Conservation (phyloP, 1,140 invertebrate genomes). For the Drosophila ogumai region DNA sequence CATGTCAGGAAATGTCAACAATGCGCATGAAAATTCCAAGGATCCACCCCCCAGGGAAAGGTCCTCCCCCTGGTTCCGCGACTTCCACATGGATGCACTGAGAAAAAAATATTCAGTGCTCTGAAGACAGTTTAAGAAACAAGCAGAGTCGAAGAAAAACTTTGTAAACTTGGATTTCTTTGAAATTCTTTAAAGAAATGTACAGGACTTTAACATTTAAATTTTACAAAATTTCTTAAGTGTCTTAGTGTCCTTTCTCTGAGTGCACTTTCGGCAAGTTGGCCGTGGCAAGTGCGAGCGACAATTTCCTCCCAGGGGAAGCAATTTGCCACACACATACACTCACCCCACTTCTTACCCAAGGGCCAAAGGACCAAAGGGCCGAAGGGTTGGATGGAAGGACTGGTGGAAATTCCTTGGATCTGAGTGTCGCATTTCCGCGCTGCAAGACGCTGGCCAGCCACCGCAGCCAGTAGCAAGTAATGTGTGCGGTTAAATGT, state of each 20-base stretch:
- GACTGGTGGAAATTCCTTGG: constrained; percentile 50
- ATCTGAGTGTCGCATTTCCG: constrained; percentile 58
- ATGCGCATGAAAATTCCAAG: constrained; percentile 81
- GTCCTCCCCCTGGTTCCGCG: constrained; percentile 23
- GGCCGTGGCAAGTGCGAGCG: constrained; percentile 48
- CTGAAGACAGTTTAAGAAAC: neutral
- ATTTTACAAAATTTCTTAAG: neutral
- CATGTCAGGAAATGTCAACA: constrained; percentile 83
- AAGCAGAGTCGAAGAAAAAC: neutral
- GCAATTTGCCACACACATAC: constrained; percentile 79
- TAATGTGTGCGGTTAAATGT: constrained; percentile 83
- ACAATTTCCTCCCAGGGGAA: constrained; percentile 81
- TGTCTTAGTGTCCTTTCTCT: constrained; percentile 41
- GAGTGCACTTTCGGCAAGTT: constrained; percentile 15
- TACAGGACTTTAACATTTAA: neutral
- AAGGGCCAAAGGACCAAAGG: constrained; percentile 29
- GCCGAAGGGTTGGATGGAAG: constrained; percentile 16
- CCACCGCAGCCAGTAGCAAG: constrained; percentile 59
- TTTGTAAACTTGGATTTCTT: neutral
- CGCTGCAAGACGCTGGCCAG: constrained; percentile 58
- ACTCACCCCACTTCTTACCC: constrained; percentile 35
- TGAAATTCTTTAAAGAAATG: neutral
- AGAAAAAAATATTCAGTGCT: neutral
- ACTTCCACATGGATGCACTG: constrained; percentile 28
- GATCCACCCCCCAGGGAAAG: constrained; percentile 45